Conservation (phyloP, 2,888 invertebrate species). For the Zygaena filipendulae region DNA sequence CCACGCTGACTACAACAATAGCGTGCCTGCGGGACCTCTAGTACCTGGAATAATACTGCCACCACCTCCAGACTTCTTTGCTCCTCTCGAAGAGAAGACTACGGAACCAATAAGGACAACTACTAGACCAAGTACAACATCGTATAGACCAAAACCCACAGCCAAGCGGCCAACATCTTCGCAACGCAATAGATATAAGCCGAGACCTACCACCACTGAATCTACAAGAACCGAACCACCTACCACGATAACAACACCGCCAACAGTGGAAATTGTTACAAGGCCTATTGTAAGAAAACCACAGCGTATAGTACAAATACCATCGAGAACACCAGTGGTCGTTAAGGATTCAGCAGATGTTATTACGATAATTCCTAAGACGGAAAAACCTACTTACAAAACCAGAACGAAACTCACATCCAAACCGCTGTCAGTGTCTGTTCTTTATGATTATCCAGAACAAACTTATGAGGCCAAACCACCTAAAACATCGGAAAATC, state of each 20-base stretch:
- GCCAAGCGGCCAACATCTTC: conserved; percentile 36
- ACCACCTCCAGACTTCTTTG: conserved; percentile 89
- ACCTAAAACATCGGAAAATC: conserved; percentile 54
- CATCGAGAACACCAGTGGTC: conserved; percentile 52
- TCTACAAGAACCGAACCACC: conserved; percentile 45
- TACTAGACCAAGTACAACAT: conserved; percentile 29
- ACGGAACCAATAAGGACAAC: conserved; percentile 37
- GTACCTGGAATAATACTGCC: conserved; percentile 90
- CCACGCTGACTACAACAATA: conserved; percentile 79
- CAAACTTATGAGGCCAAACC: conserved; percentile 48
- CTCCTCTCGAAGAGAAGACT: conserved; percentile 69
- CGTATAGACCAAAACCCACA: conserved; percentile 40
- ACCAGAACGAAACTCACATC: conserved; percentile 58
- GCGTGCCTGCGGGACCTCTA: conserved; percentile 85
- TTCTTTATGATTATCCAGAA: conserved; percentile 58
- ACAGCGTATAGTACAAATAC: conserved; percentile 38
- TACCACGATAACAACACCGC: conserved; percentile 42
- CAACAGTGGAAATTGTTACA: conserved; percentile 46
- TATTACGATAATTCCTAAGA: conserved; percentile 42
- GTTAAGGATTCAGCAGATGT: conserved; percentile 50
- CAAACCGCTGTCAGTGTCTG: conserved; percentile 58
- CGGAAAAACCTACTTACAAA: conserved; percentile 54
- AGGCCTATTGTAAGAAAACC: conserved; percentile 44
- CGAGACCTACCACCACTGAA: conserved; percentile 49
- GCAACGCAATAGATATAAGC: conserved; percentile 46